Evolutionary conservation across 2,113 vertebrate species (phyloP), one percentile per base, ranked within the genome.

Genomic region (Bombycilla garrulus): DNA sequence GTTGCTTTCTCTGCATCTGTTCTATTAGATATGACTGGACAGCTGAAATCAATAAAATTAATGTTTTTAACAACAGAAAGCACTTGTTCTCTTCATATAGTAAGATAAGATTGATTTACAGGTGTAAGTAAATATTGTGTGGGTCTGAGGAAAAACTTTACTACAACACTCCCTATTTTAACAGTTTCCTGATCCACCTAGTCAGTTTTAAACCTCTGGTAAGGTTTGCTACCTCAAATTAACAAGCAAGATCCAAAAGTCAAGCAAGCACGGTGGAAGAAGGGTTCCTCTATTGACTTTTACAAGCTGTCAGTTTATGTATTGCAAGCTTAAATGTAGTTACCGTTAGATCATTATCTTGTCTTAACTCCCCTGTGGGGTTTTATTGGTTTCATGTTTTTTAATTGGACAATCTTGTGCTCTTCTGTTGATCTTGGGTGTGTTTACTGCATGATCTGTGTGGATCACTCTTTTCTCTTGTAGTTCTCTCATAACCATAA

Each of bases 1-100:
- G 12, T 69, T 91, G 73, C 42, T 80, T 92, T 95, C 48, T 57
- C 66, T 79, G 45, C 86, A 90, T 94, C 89, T 95, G 87, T 91
- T 95, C 73, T 61, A 50, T 57, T 69, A 60, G 65, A 69, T 57
- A 53, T 61, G 42, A 19, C 70, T 88, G 42, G 23, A 89, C 44
- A 95, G 25, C 70, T 93, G 48, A 87, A 82, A 93, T 48, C 8
- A 61, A 8, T 57, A 64, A 18, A 61, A 74, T 48, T 24, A 74
- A 47, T 66, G 28, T 25, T 91, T 87, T 74, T 35, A 70, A 60
- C 29, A 79, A 72, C 23, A 78, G 29, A 88, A 91, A 84, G 5
- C 20, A 40, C 70, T 81, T 78, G 4, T 80, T 82, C 38, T 23
- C 25, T 35, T 53, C 25, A 26, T 29, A 15, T 21, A 53, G 42